These are phyloP conservation scores for Ctenomys sociabilis DNA, from an alignment of 2,113 vertebrate species.

Conservation along the genomic window DNA sequence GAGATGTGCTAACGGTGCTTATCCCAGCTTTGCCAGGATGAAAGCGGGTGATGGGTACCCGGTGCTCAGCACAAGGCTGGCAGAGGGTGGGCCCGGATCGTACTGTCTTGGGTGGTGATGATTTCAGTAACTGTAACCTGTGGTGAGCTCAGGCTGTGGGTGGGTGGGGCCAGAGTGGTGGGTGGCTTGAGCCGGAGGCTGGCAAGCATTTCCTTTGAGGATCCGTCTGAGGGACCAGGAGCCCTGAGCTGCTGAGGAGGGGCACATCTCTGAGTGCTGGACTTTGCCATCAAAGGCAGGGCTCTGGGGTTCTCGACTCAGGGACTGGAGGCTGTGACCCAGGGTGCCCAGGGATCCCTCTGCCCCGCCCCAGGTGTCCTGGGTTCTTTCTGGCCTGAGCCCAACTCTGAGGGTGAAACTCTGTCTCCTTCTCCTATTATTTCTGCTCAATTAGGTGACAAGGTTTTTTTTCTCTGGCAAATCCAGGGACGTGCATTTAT, in stretches of 20 bases:
- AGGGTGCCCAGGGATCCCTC: neutral
- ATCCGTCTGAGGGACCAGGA: neutral
- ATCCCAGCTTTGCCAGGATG: neutral
- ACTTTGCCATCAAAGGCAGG: neutral
- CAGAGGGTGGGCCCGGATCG: neutral
- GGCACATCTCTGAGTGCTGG: neutral
- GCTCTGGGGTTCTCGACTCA: neutral
- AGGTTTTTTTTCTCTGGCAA: slow-evolving; percentile 64
- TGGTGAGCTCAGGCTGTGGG: neutral
- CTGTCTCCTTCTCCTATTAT: slow-evolving; percentile 25
- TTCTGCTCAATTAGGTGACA: slow-evolving; percentile 75
- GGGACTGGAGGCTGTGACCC: neutral
- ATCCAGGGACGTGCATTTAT: slow-evolving; percentile 72
- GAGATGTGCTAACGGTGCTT: accelerated
- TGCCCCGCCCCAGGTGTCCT: neutral
- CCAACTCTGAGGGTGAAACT: slow-evolving; percentile 29
- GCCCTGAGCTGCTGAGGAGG: neutral
- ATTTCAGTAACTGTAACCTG: accelerated
- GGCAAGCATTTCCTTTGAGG: neutral
- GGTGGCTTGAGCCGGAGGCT: neutral
- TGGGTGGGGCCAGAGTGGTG: neutral
- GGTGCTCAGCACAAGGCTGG: neutral
- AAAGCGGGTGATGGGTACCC: accelerated
- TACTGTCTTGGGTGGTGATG: neutral
- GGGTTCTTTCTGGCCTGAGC: neutral